Evolutionary conservation across 2,888 invertebrate genomes (phyloP).

Genomic region (Xanthorhoe spadicearia): DNA sequence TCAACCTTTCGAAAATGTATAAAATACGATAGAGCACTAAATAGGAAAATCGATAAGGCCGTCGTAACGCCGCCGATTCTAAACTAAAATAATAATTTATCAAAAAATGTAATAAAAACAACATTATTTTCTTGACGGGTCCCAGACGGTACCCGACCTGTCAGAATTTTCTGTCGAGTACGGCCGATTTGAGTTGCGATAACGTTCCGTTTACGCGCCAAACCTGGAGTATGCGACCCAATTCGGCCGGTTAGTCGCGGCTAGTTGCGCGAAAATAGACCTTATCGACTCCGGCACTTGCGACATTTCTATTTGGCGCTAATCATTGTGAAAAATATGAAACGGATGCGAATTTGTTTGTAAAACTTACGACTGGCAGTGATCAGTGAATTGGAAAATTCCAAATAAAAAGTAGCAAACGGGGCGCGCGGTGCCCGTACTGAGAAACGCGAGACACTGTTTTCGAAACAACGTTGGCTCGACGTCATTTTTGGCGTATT

Average conservation of each 20-base stretch:
- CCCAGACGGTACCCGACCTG: slow-evolving; percentile 62
- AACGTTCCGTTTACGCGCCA: slow-evolving; percentile 39
- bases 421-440: slow-evolving; percentile 74
- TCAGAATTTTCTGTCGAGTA: slow-evolving; percentile 79
- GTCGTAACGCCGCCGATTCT: slow-evolving; percentile 71
- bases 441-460: slow-evolving; percentile 81
- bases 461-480: slow-evolving; percentile 81
- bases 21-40: slow-evolving; percentile 79
- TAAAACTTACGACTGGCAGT: slow-evolving; percentile 77
- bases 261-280: slow-evolving; percentile 62
- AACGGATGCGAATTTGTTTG: slow-evolving; percentile 80
- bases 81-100: slow-evolving; percentile 83
- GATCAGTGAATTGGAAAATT: slow-evolving; percentile 87
- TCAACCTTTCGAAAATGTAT: slow-evolving; percentile 81
- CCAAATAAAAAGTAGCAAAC: slow-evolving; percentile 78
- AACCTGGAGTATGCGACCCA: slow-evolving; percentile 48
- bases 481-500: slow-evolving; percentile 85
- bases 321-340: slow-evolving; percentile 78
- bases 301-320: slow-evolving; percentile 80
- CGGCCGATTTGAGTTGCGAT: slow-evolving; percentile 55
- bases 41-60: slow-evolving; percentile 83
- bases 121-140: slow-evolving; percentile 81
- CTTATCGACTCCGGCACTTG: slow-evolving; percentile 65
- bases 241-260: slow-evolving; percentile 64
- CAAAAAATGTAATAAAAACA: slow-evolving; percentile 85